These are phyloP conservation scores for Tenthredo mesomela DNA, from an alignment of 2,888 invertebrate genomes.

Conservation along the genomic window DNA sequence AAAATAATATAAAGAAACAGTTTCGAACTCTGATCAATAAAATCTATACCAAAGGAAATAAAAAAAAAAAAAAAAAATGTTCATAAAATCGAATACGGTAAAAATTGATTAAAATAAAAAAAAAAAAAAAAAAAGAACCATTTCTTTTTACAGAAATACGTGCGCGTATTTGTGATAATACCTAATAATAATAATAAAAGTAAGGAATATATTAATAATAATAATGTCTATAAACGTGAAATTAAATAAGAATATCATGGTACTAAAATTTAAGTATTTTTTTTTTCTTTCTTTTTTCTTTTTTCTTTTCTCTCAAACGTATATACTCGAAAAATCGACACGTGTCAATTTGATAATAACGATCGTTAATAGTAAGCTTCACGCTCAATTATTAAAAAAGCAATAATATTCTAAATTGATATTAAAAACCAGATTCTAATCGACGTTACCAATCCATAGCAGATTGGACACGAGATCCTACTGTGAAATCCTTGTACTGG, in stretches of 20 bases:
- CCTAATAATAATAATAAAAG: not conserved
- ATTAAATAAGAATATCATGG: conserved; percentile 42
- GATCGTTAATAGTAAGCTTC: conserved; percentile 1
- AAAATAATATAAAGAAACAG: not conserved
- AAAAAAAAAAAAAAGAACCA: not conserved
- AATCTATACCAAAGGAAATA: conserved; percentile 12
- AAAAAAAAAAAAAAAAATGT: not conserved
- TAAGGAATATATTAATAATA: not conserved
- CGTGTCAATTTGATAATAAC: conserved; percentile 9
- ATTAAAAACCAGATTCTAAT: conserved; percentile 50
- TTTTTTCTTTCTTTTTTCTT: not conserved
- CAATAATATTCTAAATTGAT: conserved; percentile 18
- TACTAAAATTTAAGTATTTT: conserved; percentile 48
- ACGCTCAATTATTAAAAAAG: conserved; percentile 31
- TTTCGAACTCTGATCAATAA: not conserved
- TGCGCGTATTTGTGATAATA: conserved; percentile 8
- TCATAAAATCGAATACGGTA: not conserved
- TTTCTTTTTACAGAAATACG: not conserved
- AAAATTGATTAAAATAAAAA: not conserved
- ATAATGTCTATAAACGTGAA: conserved; percentile 5
- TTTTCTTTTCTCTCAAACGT: not conserved
- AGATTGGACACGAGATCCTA: conserved; percentile 88
- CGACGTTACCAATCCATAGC: conserved; percentile 81
- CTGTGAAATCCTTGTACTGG: conserved; percentile 95
- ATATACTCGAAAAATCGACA: not conserved